These are phyloP conservation scores for Drosophila melanosoma DNA, from an alignment of 2,888 invertebrate genomes.

Conservation along the genomic window DNA sequence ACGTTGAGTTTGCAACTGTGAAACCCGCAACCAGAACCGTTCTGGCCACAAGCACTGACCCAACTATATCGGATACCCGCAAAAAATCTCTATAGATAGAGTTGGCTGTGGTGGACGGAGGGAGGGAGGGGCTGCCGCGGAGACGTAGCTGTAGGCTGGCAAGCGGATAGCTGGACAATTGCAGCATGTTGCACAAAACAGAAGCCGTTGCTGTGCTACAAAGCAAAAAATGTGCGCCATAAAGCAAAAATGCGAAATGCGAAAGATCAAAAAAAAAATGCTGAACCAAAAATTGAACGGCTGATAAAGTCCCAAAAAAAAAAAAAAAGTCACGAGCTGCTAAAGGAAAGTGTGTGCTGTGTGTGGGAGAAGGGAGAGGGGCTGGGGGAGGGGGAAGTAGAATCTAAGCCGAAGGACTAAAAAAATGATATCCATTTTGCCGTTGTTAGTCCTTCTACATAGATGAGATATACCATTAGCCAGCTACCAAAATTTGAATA, in stretches of 20 bases:
- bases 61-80: conserved; percentile 84
- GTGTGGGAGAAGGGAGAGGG: neutral
- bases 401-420: neutral
- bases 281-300: conserved; percentile 27
- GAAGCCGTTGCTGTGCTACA: conserved; percentile 33
- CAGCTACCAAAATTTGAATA: neutral
- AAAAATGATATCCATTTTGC: neutral
- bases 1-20: conserved; percentile 40
- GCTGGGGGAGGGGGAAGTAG: neutral
- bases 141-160: neutral
- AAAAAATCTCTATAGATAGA: conserved; percentile 66
- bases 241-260: conserved; percentile 56
- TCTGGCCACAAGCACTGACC: conserved; percentile 84
- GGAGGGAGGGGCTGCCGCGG: neutral
- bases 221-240: conserved; percentile 39
- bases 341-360: neutral
- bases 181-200: conserved; percentile 76
- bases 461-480: neutral
- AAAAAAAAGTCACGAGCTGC: conserved; percentile 18
- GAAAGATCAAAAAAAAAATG: conserved; percentile 2
- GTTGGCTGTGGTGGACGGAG: neutral
- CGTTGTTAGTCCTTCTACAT: conserved; percentile 20
- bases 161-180: conserved; percentile 60
- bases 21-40: conserved; percentile 83
- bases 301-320: conserved; percentile 42